Percentiles rank a stretch among this genome's conserved stretches.
These are phyloP conservation scores for Ennomos quercinarius DNA, from an alignment of 2,888 invertebrate species.

Conservation along the genomic window DNA sequence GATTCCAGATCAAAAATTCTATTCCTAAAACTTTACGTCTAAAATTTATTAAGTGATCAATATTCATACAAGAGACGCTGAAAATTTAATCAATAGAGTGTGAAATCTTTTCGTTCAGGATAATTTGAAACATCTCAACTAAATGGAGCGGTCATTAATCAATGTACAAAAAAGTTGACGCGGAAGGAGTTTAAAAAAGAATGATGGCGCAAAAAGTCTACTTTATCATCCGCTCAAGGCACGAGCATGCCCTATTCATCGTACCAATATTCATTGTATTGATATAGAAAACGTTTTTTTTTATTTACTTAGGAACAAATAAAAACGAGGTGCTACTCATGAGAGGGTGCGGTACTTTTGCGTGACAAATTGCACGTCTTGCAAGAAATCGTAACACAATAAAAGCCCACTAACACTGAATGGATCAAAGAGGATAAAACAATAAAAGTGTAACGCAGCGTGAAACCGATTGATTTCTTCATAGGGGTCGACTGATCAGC, in stretches of 20 bases:
- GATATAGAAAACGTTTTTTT: slow-evolving; percentile 46
- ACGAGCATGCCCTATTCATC: slow-evolving; percentile 53
- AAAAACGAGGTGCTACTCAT: slow-evolving; percentile 9
- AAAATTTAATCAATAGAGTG: slow-evolving; percentile 55
- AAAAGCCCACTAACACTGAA: slow-evolving; percentile 38
- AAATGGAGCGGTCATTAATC: slow-evolving; percentile 67
- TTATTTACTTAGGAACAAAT: slow-evolving; percentile 42
- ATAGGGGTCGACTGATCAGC: slow-evolving; percentile 54
- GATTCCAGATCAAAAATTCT: slow-evolving; percentile 26
- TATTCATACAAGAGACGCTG: slow-evolving; percentile 34
- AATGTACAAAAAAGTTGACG: slow-evolving; percentile 63
- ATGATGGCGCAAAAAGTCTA: slow-evolving; percentile 61
- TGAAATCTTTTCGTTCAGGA: slow-evolving; percentile 50
- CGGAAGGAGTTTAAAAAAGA: slow-evolving; percentile 62
- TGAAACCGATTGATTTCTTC: slow-evolving; percentile 65
- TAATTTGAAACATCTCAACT: slow-evolving; percentile 53
- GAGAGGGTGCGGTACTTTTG: slow-evolving; percentile 11
- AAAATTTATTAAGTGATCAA: slow-evolving; percentile 18
- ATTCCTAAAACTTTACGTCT: slow-evolving; percentile 10
- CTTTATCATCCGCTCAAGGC: slow-evolving; percentile 54
- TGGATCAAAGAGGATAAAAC: slow-evolving; percentile 59
- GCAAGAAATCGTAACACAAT: slow-evolving; percentile 28
- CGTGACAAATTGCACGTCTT: slow-evolving; percentile 32
- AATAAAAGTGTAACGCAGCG: slow-evolving; percentile 59
- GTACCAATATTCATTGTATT: slow-evolving; percentile 46